Base-by-base conservation (phyloP, 2,113 vertebrate species). In the Cranoglanis bouderius region DNA sequence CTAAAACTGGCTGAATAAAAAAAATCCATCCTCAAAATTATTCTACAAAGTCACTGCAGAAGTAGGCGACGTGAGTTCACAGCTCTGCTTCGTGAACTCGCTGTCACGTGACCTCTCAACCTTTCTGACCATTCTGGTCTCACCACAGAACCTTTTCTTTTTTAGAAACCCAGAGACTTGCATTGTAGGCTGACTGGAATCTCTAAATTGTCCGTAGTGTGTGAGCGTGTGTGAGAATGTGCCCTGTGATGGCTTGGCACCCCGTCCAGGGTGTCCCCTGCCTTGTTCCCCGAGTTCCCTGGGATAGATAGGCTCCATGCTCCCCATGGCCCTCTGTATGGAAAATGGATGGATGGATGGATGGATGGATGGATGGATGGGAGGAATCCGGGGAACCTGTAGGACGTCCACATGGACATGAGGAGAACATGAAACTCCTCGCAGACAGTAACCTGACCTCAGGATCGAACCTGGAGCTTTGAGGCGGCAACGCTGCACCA, bases 101-200 rank as follows among this genome's bases (percentile, higher is more conserved):
- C 82, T 84, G 61, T 84, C 82, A 84, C 24, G 49, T 86, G 51
- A 75, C 70, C 51, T 57, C 46, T 13, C 12, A 13, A 57, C 24
- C 85, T 75, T 72, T 46, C 59, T 85, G 59, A 26, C 82, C 4
- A 6, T 63, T 61, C 57, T n/a, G 12, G 40, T 29, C 55, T 46
- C 57, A 49, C 16, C 51, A 55, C 82, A 40, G 32, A 75, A 46
- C 55, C 9, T 9, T 49, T 49, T 4, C 10, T 10, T 49, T 49
- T 49, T 49, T 49, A 49, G 46, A 49, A 8, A 8, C 46, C 1
- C 35, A n/a, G 32, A 63, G 59, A 18, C 78, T 21, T n/a, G n/a
- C n/a, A n/a, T n/a, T n/a, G n/a, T n/a, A n/a, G n/a, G n/a, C n/a
- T n/a, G n/a, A n/a, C n/a, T n/a, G n/a, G n/a, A n/a, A n/a, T n/a